phyloP scores from a whole-genome alignment of 2,797 vertebrate species.

The Neosilurus mollespiculum region DNA sequence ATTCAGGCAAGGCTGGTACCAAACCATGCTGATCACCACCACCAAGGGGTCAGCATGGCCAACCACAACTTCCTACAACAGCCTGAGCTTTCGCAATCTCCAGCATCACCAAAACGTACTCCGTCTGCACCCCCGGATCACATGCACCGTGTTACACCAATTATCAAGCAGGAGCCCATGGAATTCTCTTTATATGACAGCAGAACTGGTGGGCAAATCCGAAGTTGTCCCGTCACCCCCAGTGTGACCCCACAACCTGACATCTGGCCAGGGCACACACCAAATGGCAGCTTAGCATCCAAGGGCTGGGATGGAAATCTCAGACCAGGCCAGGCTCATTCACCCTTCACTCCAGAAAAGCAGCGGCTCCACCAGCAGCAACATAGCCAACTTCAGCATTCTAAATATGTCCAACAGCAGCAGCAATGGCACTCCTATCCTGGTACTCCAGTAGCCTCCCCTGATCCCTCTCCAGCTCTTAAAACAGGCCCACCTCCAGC shows the following conservation, averaged over 20 bases:
- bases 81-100: slow-evolving; percentile 40
- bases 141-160: slow-evolving; percentile 67
- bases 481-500: slow-evolving; percentile 65
- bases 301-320: slow-evolving; percentile 75
- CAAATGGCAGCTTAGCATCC: slow-evolving; percentile 71
- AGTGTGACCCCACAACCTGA: slow-evolving; percentile 64
- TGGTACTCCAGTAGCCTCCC: slow-evolving; percentile 63
- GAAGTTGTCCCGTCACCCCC: slow-evolving; percentile 61
- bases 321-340: slow-evolving; percentile 57
- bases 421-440: slow-evolving; percentile 81
- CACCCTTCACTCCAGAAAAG: slow-evolving; percentile 64
- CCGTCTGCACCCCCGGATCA: slow-evolving; percentile 66
- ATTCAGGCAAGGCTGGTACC: slow-evolving; percentile 81
- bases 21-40: slow-evolving; percentile 55
- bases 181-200: slow-evolving; percentile 74
- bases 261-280: slow-evolving; percentile 81
- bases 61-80: slow-evolving; percentile 54
- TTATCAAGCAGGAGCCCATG: slow-evolving; percentile 91
- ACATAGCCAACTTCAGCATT: slow-evolving; percentile 61
- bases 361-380: slow-evolving; percentile 68
- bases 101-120: slow-evolving; percentile 63
- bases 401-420: slow-evolving; percentile 56
- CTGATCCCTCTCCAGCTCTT: slow-evolving; percentile 61
- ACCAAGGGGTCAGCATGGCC: slow-evolving; percentile 58
- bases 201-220: slow-evolving; percentile 59